Base-by-base conservation (phyloP, 1,140 invertebrate genomes). In the Scaptomyza pallida region DNA sequence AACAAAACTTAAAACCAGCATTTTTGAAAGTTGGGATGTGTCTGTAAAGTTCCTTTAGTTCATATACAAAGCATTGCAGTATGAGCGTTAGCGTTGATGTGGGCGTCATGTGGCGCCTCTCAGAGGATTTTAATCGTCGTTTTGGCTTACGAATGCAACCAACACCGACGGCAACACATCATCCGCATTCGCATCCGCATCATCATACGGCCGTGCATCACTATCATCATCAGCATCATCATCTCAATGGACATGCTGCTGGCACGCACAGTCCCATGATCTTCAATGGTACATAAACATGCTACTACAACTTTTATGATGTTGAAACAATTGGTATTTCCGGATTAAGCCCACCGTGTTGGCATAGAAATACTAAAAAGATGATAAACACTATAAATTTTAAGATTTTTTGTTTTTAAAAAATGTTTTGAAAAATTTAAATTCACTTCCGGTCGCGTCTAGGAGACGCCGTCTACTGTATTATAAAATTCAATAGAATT, bases 261-360 rank as follows among this genome's bases (percentile, higher is more conserved):
- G 47, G 71, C 37, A 44, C 82, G 12, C 76, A 92, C 40, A 75
- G 83, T 13, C 89, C 88, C 52, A 92, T 93, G 91, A 91, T 93
- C 61, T 93, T 92, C 68, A 93, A 93, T 89, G 92, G 92, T 92
- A 71, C 26, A 40, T n/a, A 12, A 30, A 30, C n/a, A n/a, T n/a
- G n/a, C n/a, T n/a, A n/a, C n/a, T n/a, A n/a, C n/a, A n/a, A n/a
- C n/a, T n/a, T n/a, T n/a, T 10, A 30, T 8, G 19, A 54, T 37
- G 33, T 35, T 19, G 21, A 44, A 54, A 0, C 33, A 50, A 23
- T 37, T 44, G 68, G 68, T 15, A 71, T 71, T 71, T 71, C 68
- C 68, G 68, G 50, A 13, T 1, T n/a, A 17, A 12, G 19, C 5
- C 23, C 44, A 33, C n/a, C n/a, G 3, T 9, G 13, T 5, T 52